A percentile compares a stretch with the other conserved stretches of the same genome.
phyloP scores from a whole-genome alignment of 2,888 invertebrate genomes.

The Emmelina monodactyla region DNA sequence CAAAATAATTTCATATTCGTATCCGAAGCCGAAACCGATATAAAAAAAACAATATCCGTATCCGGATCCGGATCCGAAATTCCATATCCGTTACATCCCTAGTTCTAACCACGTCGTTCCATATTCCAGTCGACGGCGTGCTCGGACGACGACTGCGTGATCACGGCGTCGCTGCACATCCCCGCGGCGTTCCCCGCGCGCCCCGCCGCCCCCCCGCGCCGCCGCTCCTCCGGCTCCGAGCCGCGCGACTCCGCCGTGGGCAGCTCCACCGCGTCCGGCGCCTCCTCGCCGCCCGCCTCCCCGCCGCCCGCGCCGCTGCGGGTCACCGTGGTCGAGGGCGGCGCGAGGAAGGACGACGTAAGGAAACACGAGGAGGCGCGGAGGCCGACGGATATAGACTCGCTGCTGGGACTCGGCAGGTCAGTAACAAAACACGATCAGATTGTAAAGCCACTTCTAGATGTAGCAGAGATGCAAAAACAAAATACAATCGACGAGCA shows the following conservation, averaged over 20 bases:
- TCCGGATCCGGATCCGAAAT: no score
- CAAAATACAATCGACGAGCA: no score
- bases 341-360: constrained; percentile 65
- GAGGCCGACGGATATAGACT: constrained; percentile 45
- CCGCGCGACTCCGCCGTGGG: constrained; percentile 29
- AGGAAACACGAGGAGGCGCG: no score
- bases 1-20: no score
- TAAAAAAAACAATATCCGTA: no score
- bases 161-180: constrained; percentile 84
- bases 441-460: no score
- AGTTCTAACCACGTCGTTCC: no score
- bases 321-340: constrained; percentile 70
- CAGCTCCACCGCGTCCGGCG: constrained; percentile 38
- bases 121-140: no score
- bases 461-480: no score
- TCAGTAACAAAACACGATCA: no score
- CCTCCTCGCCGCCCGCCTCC: constrained; percentile 42
- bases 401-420: constrained; percentile 40
- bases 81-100: no score
- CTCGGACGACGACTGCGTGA: constrained; percentile 71
- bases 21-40: no score
- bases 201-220: constrained; percentile 65
- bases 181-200: constrained; percentile 67
- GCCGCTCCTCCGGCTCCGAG: constrained; percentile 43
- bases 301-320: constrained; percentile 31